Evolutionary conservation across 2,797 vertebrate species (phyloP).

Genomic region (Eulemur coronatus): DNA sequence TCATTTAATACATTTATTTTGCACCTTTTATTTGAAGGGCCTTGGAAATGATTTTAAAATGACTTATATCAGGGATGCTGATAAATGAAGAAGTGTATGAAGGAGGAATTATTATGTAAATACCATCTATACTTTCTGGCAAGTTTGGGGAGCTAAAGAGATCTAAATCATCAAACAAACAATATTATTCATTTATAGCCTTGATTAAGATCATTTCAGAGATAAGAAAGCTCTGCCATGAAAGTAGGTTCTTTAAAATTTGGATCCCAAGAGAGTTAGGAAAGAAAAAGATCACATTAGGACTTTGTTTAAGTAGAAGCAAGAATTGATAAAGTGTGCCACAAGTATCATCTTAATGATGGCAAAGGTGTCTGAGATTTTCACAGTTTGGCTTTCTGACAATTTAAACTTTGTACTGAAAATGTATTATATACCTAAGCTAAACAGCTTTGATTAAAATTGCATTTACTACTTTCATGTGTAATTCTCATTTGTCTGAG

Average conservation of each 20-base stretch:
- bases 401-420: neutral
- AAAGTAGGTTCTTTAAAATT: neutral
- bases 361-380: neutral
- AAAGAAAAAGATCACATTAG: neutral
- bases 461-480: conserved; percentile 2
- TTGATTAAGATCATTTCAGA: neutral
- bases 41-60: neutral
- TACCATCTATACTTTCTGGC: neutral
- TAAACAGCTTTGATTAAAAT: neutral
- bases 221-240: neutral
- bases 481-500: conserved; percentile 21
- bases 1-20: neutral
- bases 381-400: neutral
- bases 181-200: neutral
- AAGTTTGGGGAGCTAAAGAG: neutral
- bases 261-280: neutral
- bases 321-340: neutral
- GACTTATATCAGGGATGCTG: neutral
- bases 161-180: neutral
- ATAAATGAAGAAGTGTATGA: neutral
- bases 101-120: neutral
- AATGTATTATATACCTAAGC: neutral
- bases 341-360: neutral
- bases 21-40: neutral
- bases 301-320: neutral